Conservation (phyloP, 2,113 vertebrate genomes). For the Apus apus region DNA sequence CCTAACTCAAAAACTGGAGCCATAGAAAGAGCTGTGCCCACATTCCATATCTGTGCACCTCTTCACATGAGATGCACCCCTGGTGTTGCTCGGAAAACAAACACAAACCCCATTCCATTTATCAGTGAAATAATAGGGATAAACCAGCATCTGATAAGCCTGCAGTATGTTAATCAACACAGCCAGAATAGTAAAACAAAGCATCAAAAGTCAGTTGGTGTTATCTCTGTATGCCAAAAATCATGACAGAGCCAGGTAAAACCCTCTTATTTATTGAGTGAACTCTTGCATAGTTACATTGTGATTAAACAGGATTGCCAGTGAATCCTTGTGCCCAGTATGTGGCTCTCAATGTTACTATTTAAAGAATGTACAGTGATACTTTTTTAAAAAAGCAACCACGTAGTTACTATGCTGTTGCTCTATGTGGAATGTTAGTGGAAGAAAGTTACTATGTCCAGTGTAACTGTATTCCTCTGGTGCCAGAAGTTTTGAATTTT, state of each 20-base stretch:
- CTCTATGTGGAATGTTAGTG: background rate
- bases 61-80: background rate
- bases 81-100: background rate
- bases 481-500: background rate
- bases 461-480: background rate
- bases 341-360: background rate
- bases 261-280: fast-evolving
- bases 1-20: background rate
- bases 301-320: background rate
- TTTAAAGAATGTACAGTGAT: background rate
- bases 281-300: background rate
- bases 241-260: background rate
- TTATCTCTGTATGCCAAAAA: background rate
- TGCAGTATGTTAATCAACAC: background rate
- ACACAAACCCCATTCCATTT: background rate
- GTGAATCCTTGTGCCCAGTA: background rate
- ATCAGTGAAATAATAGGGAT: background rate
- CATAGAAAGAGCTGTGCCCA: fast-evolving
- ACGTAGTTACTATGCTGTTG: too few species aligned
- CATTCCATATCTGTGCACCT: background rate
- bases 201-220: background rate
- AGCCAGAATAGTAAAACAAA: background rate
- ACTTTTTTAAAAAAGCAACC: background rate
- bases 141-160: background rate
- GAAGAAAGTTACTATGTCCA: background rate